Percentiles rank a stretch among this genome's conserved stretches.
phyloP scores from a whole-genome alignment of 2,888 invertebrate species.

The Escarpia spicata region DNA sequence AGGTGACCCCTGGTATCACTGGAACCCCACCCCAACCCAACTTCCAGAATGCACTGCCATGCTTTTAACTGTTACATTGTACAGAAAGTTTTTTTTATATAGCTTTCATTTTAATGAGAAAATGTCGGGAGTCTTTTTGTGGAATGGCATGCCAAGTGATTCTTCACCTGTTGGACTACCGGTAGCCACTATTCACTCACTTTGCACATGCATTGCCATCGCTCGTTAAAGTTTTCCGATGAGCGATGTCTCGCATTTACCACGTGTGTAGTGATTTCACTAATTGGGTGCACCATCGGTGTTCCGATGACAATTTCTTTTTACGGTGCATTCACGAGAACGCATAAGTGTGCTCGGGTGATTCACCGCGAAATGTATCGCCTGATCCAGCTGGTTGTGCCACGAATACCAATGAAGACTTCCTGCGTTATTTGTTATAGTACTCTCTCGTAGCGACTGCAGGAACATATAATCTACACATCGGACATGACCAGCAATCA shows the following conservation, averaged over 20 bases:
- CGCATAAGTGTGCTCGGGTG: background rate
- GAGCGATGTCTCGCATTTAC: background rate
- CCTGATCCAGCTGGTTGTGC: background rate
- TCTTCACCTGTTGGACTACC: background rate
- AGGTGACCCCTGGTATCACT: too few relatives aligned
- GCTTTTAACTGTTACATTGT: too few relatives aligned
- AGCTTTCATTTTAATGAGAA: too few relatives aligned
- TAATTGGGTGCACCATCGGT: constrained; percentile 13
- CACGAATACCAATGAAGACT: constrained; percentile 16
- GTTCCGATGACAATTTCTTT: background rate
- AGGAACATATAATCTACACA: background rate
- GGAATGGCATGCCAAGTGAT: background rate
- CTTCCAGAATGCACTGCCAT: too few relatives aligned
- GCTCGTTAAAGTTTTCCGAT: background rate
- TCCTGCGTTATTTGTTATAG: background rate
- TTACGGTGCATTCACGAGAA: background rate
- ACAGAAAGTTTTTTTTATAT: too few relatives aligned
- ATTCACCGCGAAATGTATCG: background rate
- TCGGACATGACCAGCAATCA: background rate
- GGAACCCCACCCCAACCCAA: too few relatives aligned
- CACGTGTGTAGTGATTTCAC: background rate
- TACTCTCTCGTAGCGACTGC: background rate
- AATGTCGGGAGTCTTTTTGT: background rate
- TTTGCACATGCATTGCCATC: background rate
- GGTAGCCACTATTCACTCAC: background rate